These are phyloP conservation scores for Phrixothrix hirtus DNA, from an alignment of 2,888 invertebrate genomes.

Conservation along the genomic window DNA sequence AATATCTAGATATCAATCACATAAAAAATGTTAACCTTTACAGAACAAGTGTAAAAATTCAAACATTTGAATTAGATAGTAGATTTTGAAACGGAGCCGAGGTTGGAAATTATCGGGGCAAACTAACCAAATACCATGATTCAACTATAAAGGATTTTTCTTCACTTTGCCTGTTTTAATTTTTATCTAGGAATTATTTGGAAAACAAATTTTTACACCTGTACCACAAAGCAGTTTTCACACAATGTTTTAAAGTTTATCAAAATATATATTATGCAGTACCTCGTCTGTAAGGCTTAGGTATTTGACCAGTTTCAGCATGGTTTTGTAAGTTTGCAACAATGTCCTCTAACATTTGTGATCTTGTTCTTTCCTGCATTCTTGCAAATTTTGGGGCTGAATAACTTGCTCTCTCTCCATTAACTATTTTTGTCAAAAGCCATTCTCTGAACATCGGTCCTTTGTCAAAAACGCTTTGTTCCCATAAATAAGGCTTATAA, in stretches of 20 bases:
- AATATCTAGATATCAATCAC: too few relatives aligned
- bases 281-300: constrained; percentile 89
- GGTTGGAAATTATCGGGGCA: too few relatives aligned
- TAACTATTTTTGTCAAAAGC: constrained; percentile 91
- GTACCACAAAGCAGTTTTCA: too few relatives aligned
- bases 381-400: constrained; percentile 93
- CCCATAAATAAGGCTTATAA: constrained; percentile 94
- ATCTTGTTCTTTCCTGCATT: constrained; percentile 91
- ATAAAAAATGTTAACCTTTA: too few relatives aligned
- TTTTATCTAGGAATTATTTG: too few relatives aligned
- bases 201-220: too few relatives aligned
- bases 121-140: too few relatives aligned
- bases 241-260: not conserved
- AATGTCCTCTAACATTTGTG: constrained; percentile 93
- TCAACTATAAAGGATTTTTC: too few relatives aligned
- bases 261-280: not conserved
- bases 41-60: too few relatives aligned
- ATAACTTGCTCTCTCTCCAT: constrained; percentile 90
- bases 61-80: too few relatives aligned
- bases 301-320: constrained; percentile 93
- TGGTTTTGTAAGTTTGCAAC: constrained; percentile 93
- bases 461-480: constrained; percentile 92
- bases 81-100: too few relatives aligned
- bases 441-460: constrained; percentile 95
- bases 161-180: too few relatives aligned